These are phyloP conservation scores for Eupeodes corollae DNA, from an alignment of 1,140 invertebrate genomes.

Conservation along the genomic window DNA sequence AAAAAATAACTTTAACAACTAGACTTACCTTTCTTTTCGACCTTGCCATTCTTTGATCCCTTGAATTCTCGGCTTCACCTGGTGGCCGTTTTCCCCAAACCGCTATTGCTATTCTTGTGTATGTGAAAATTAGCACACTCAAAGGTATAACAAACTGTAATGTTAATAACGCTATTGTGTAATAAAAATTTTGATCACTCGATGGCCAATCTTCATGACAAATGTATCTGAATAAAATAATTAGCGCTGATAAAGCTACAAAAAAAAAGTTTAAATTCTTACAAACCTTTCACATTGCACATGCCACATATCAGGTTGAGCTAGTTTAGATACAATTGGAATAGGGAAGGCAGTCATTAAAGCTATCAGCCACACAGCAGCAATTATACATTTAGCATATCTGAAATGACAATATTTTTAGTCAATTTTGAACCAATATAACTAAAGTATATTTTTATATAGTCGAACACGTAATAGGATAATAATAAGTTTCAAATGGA, in stretches of 20 bases:
- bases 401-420: conserved; percentile 21
- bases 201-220: conserved; percentile 55
- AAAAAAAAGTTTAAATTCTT: neutral
- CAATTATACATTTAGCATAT: conserved; percentile 60
- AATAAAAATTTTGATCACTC: conserved; percentile 49
- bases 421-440: too few species aligned
- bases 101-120: conserved; percentile 70
- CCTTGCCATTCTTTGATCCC: conserved; percentile 70
- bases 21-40: conserved; percentile 77
- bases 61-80: conserved; percentile 68
- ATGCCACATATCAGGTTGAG: conserved; percentile 46
- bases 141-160: conserved; percentile 80
- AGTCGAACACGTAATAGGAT: too few species aligned
- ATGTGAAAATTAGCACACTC: conserved; percentile 74
- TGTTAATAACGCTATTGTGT: conserved; percentile 63
- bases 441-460: too few species aligned
- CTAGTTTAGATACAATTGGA: conserved; percentile 52
- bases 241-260: conserved; percentile 1
- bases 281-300: conserved; percentile 51
- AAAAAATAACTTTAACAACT: neutral
- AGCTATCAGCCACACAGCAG: conserved; percentile 66
- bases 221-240: conserved; percentile 42
- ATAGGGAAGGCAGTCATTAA: conserved; percentile 71
- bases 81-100: conserved; percentile 81
- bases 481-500: too few species aligned